These are phyloP conservation scores for Callyntrura sp. DNA, from an alignment of 2,888 invertebrate genomes.

Conservation along the genomic window DNA sequence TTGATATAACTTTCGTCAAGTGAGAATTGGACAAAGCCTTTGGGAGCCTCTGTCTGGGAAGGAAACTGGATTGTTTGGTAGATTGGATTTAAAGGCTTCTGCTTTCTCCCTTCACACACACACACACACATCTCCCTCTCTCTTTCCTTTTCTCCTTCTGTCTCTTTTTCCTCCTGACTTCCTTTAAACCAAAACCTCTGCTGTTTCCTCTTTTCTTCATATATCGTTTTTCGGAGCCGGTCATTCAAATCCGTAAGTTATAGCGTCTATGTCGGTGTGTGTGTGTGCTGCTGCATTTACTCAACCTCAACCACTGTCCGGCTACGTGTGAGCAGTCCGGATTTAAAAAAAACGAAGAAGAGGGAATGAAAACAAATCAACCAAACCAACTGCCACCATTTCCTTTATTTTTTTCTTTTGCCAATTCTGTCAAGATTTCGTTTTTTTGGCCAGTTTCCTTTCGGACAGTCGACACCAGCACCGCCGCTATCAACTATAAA, in stretches of 20 bases:
- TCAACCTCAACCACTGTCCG: not conserved
- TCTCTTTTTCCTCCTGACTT: not conserved
- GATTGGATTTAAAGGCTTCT: slow-evolving; percentile 74
- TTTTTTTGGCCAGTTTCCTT: slow-evolving; percentile 19
- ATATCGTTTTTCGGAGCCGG: too few relatives aligned
- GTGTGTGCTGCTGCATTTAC: not conserved
- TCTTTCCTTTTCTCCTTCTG: not conserved
- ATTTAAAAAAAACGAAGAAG: slow-evolving; percentile 42
- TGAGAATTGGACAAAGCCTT: slow-evolving; percentile 71
- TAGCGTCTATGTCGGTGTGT: not conserved
- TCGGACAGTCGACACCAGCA: not conserved
- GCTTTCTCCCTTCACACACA: not conserved
- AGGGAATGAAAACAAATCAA: slow-evolving; percentile 22
- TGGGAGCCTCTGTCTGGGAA: slow-evolving; percentile 56
- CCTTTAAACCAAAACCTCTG: slow-evolving; percentile 10
- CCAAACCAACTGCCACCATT: slow-evolving; percentile 68
- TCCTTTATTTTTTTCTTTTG: slow-evolving; percentile 44
- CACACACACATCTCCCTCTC: too few relatives aligned
- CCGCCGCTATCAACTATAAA: not conserved
- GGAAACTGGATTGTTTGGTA: slow-evolving; percentile 74
- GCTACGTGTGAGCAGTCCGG: slow-evolving; percentile 25
- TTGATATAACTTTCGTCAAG: slow-evolving; percentile 62
- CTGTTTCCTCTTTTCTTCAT: slow-evolving; percentile 8
- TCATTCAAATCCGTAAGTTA: slow-evolving; percentile 22
- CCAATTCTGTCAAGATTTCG: slow-evolving; percentile 60